phyloP scores from a whole-genome alignment of 2,888 invertebrate genomes.

The Ectropis crepuscularia region DNA sequence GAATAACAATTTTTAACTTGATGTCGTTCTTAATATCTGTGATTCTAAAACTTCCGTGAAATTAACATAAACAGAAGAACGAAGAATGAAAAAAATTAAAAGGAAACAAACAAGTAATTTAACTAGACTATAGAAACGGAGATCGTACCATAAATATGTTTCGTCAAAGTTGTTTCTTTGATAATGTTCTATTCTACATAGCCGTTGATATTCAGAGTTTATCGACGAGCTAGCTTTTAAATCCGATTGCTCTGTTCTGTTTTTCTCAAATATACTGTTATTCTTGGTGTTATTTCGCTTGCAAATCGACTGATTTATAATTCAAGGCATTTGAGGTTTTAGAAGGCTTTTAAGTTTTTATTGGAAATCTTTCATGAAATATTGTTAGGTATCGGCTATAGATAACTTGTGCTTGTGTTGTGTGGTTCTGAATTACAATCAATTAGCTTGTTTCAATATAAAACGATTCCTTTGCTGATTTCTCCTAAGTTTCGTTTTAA shows the following conservation, averaged over 20 bases:
- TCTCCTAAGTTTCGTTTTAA: too few species aligned
- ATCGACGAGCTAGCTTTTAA: slow-evolving; percentile 59
- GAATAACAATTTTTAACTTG: too few species aligned
- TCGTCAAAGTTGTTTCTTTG: background rate
- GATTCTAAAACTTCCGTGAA: too few species aligned
- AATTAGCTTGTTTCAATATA: too few species aligned
- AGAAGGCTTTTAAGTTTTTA: slow-evolving; percentile 12
- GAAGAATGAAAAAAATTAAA: too few species aligned
- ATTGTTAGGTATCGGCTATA: background rate
- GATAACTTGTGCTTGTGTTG: background rate
- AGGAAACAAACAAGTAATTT: background rate
- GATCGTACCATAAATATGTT: background rate
- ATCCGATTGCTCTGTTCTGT: slow-evolving; percentile 58
- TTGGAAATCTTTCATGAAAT: background rate
- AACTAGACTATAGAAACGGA: background rate
- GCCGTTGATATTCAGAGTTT: slow-evolving; percentile 43
- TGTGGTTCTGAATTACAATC: too few species aligned
- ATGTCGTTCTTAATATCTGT: too few species aligned
- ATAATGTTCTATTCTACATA: background rate
- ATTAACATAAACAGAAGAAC: too few species aligned
- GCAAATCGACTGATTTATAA: slow-evolving; percentile 43
- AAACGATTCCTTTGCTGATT: too few species aligned
- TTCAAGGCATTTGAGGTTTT: slow-evolving; percentile 33
- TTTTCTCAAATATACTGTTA: slow-evolving; percentile 35
- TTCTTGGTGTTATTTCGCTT: slow-evolving; percentile 14